Conservation (phyloP, 2,888 invertebrate species). For the Lithophane socia region DNA sequence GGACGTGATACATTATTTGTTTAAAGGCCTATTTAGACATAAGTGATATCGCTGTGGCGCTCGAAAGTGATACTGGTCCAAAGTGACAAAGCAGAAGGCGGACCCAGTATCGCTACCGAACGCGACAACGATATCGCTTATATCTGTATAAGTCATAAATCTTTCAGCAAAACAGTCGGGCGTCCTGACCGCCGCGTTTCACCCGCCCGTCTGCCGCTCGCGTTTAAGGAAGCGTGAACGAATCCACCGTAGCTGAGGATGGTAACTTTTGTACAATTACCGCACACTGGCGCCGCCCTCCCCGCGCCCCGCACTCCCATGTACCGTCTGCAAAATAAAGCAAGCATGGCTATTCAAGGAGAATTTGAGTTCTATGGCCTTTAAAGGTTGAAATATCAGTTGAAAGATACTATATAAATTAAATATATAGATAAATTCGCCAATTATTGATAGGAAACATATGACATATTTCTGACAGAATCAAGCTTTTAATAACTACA, state of each 20-base stretch:
- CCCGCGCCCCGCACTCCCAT: conserved; percentile 54
- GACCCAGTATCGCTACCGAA: too few relatives aligned
- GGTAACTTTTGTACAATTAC: conserved; percentile 88
- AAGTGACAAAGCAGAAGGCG: too few relatives aligned
- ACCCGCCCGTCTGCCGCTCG: conserved; percentile 58
- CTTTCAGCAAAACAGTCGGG: conserved; percentile 1
- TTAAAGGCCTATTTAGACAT: too few relatives aligned
- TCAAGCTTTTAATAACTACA: background rate
- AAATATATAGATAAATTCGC: too few relatives aligned
- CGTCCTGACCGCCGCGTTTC: conserved; percentile 66
- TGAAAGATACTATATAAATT: too few relatives aligned
- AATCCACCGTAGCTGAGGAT: conserved; percentile 83
- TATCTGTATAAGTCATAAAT: too few relatives aligned
- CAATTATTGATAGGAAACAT: background rate
- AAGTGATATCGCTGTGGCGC: too few relatives aligned
- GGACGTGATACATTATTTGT: too few relatives aligned
- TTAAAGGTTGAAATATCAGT: background rate
- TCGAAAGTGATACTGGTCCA: too few relatives aligned
- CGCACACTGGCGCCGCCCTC: conserved; percentile 71
- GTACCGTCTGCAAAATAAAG: conserved; percentile 76
- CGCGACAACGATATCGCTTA: too few relatives aligned
- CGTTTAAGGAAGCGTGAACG: conserved; percentile 80
- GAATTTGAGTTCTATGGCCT: background rate
- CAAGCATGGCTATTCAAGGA: background rate
- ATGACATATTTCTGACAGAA: background rate